These are phyloP conservation scores for Nomada fucata DNA, from an alignment of 2,888 invertebrate species.

Conservation along the genomic window DNA sequence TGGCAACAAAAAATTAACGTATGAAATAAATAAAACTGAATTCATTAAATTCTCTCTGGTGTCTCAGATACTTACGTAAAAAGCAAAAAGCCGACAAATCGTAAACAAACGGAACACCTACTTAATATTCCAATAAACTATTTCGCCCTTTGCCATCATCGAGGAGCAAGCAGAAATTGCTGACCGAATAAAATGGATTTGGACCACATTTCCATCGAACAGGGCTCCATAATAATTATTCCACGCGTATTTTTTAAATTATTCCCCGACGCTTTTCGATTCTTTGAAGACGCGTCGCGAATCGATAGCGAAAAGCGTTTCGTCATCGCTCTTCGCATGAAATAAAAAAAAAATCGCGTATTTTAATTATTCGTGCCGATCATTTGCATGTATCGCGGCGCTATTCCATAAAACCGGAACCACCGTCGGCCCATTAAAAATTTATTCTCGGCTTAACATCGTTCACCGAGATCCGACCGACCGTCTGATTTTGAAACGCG, in stretches of 20 bases:
- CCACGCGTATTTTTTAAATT: conserved; percentile 7
- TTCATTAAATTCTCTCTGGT: neutral
- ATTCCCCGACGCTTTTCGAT: neutral
- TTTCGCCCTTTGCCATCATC: neutral
- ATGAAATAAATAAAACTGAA: neutral
- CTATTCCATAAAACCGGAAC: conserved; percentile 53
- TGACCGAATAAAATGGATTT: neutral
- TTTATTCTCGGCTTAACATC: conserved; percentile 67
- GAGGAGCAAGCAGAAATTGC: neutral
- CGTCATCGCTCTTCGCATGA: conserved; percentile 19
- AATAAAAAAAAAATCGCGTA: conserved; percentile 5
- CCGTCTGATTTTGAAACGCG: conserved; percentile 53
- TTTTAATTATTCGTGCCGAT: conserved; percentile 59
- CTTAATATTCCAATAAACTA: too few relatives aligned
- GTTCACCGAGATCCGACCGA: conserved; percentile 53
- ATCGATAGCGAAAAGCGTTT: conserved; percentile 26
- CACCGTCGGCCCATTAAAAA: conserved; percentile 64
- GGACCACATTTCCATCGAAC: neutral
- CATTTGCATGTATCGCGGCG: conserved; percentile 59
- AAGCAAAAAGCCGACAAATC: too few relatives aligned
- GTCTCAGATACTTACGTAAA: too few relatives aligned
- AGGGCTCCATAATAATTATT: neutral
- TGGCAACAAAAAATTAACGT: too few relatives aligned
- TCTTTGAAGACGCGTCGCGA: neutral
- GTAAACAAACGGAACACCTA: too few relatives aligned